A percentile compares a stretch with the other conserved stretches of the same genome.
Evolutionary conservation across 2,113 vertebrate genomes (phyloP).

Genomic region (Pelusios castaneus): DNA sequence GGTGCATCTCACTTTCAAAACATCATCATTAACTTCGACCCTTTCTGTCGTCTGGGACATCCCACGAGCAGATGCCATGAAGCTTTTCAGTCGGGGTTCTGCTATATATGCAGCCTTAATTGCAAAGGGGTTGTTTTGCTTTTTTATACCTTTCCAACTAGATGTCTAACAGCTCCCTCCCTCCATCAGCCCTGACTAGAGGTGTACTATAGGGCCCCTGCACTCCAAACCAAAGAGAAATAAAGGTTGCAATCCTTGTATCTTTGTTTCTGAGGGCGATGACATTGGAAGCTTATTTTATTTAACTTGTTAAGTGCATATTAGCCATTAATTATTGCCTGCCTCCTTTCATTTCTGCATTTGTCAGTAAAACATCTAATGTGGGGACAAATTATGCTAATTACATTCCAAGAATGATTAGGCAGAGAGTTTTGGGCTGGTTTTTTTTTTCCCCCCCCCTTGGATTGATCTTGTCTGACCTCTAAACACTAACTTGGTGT

Average conservation of each 20-base stretch:
- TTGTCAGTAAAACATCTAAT: background rate
- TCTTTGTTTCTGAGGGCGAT: accelerated
- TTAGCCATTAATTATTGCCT: constrained; percentile 19
- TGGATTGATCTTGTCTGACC: constrained; percentile 28
- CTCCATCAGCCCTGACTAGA: background rate
- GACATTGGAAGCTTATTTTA: background rate
- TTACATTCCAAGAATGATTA: background rate
- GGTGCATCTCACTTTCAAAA: background rate
- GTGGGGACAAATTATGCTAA: background rate
- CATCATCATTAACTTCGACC: background rate
- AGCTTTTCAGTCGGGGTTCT: background rate
- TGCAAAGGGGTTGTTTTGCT: background rate
- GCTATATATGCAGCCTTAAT: background rate
- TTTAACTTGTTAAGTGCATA: constrained; percentile 6
- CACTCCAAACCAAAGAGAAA: background rate
- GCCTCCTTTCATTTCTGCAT: background rate
- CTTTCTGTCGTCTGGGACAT: background rate
- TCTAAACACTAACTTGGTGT: background rate
- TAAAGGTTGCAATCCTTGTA: background rate
- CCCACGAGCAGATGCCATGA: background rate
- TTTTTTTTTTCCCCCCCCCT: background rate
- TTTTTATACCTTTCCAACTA: background rate
- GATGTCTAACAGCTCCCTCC: background rate
- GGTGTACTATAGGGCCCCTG: too few relatives aligned
- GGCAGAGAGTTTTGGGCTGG: background rate